These are phyloP conservation scores for Aphelinus atriplicis DNA, from an alignment of 1,140 invertebrate species.

Conservation along the genomic window DNA sequence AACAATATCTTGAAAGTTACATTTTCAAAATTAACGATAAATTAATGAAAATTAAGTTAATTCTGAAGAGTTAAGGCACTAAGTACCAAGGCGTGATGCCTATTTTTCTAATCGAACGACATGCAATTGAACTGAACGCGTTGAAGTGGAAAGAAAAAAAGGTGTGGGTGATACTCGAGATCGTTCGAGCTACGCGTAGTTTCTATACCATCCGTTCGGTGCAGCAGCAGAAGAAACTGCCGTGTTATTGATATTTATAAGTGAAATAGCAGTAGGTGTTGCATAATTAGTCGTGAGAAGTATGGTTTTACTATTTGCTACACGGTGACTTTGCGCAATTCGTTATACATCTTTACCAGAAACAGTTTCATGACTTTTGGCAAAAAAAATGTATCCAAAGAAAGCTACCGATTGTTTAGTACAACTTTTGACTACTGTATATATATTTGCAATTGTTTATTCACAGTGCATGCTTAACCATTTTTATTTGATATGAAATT, in stretches of 20 bases:
- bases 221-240: too few species aligned
- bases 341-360: slow-evolving; percentile 5
- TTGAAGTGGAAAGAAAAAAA: neutral
- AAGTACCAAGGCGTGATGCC: slow-evolving; percentile 41
- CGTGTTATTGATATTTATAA: slow-evolving; percentile 32
- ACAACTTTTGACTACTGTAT: too few species aligned
- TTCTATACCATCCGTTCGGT: neutral
- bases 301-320: slow-evolving; percentile 13
- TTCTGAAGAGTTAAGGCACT: slow-evolving; percentile 46
- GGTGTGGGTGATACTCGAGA: neutral
- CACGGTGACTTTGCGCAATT: slow-evolving; percentile 8
- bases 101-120: slow-evolving; percentile 38
- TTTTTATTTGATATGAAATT: too few species aligned
- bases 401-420: too few species aligned
- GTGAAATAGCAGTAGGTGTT: slow-evolving; percentile 21
- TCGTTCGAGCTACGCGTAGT: neutral
- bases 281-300: slow-evolving; percentile 20
- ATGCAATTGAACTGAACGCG: neutral
- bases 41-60: too few species aligned
- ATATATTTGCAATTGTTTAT: too few species aligned
- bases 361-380: neutral
- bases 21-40: too few species aligned
- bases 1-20: too few species aligned
- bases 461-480: too few species aligned
- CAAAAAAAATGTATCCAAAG: too few species aligned